Evolutionary conservation across 2,113 vertebrate genomes (phyloP), one percentile per base, ranked within the genome.

Genomic region (Oophaga pumilio): DNA sequence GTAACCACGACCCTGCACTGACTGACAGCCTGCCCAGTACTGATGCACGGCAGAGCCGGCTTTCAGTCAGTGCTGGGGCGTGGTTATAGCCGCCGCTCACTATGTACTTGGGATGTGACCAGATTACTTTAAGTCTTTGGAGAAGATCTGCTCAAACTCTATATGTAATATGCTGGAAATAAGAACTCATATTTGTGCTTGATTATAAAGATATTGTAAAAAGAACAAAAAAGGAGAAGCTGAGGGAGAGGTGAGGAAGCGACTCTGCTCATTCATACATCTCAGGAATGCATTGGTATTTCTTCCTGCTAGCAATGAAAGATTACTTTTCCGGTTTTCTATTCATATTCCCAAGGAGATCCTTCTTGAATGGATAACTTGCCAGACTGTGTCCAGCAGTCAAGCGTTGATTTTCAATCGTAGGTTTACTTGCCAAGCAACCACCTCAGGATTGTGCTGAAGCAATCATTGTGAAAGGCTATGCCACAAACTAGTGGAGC

Each of bases 391-490:
- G 78, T 76, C 28, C 84, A 64, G 84, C 74, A 64, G 56, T 64
- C 84, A 26, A 78, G 49, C 22, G 7, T 60, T 86, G 60, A 86
- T 79, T 86, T 56, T 77, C 49, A 77, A 78, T 66, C 24, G 50
- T 8, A 50, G 57, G 59, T 85, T 53, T 85, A 49, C 73, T 77
- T 85, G 62, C 60, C 85, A 69, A 86, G 76, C 85, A 86, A 79
- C 85, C 43, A 53, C 85, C 85, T 86, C 84, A 86, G 76, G 60
- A 86, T 78, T 77, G 85, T 86, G 28, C 74, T 86, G 85, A 77
- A 43, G 22, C 85, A 76, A 43, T 86, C 74, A 52, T 62, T 86
- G 85, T 50, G 59, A 78, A 66, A 64, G 49, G 59, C 33, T 77
- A 50, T 49, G 13, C 85, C 33, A 78, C 33, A 28, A 86, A 76